These are phyloP conservation scores for Pseudococcus longispinus DNA, from an alignment of 2,888 invertebrate genomes.

Conservation along the genomic window DNA sequence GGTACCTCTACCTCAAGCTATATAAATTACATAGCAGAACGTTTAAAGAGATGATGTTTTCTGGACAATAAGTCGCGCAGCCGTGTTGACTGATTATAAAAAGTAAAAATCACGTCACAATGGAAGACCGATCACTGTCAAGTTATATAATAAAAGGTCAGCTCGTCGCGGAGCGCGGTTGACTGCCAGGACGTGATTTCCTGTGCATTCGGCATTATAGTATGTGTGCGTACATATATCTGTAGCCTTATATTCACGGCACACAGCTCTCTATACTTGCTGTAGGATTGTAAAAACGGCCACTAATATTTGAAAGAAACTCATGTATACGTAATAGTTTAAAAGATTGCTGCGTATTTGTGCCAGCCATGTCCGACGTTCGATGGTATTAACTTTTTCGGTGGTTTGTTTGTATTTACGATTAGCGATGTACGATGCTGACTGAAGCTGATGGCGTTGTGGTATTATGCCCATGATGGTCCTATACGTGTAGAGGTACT, in stretches of 20 bases:
- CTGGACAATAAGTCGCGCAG: background rate
- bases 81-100: slow-evolving; percentile 36
- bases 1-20: background rate
- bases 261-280: background rate
- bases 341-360: background rate
- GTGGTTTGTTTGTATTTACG: slow-evolving; percentile 30
- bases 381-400: background rate
- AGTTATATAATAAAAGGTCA: slow-evolving; percentile 54
- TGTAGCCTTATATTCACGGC: background rate
- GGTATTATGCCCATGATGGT: background rate
- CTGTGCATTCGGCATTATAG: slow-evolving; percentile 24
- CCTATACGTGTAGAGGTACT: background rate
- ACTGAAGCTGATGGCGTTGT: background rate
- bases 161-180: slow-evolving; percentile 14
- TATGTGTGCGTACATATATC: background rate
- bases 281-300: background rate
- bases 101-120: slow-evolving; percentile 47
- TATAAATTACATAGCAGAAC: background rate
- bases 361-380: background rate
- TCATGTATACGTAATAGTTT: background rate
- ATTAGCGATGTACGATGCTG: background rate
- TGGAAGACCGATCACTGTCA: slow-evolving; percentile 46
- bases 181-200: slow-evolving; percentile 52
- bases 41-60: background rate
- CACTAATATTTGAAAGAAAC: background rate